These are phyloP conservation scores for Atta colombica DNA, from an alignment of 1,140 invertebrate species.

Conservation along the genomic window DNA sequence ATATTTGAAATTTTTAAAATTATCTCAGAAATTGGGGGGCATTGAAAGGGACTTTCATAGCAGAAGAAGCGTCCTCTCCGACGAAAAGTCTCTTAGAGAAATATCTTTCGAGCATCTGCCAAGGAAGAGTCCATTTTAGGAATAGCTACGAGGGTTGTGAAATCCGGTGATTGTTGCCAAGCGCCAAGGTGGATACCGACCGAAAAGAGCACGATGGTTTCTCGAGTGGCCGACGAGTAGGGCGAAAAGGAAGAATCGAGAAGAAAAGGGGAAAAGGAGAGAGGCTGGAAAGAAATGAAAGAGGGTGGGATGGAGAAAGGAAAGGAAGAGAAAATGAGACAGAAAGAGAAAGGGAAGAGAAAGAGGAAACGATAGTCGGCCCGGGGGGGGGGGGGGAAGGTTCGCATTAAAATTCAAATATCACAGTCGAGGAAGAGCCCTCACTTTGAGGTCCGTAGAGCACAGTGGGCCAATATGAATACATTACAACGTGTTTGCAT, in stretches of 20 bases:
- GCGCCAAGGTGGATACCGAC: slow-evolving; percentile 50
- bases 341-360: not conserved
- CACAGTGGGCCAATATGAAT: slow-evolving; percentile 80
- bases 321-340: not conserved
- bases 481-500: slow-evolving; percentile 81
- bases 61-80: slow-evolving; percentile 15
- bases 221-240: slow-evolving; percentile 48
- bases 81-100: slow-evolving; percentile 41
- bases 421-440: slow-evolving; percentile 70
- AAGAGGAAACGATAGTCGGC: slow-evolving; percentile 28
- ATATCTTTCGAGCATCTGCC: slow-evolving; percentile 35
- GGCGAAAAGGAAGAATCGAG: slow-evolving; percentile 36
- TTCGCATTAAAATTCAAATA: slow-evolving; percentile 82
- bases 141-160: slow-evolving; percentile 51
- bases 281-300: slow-evolving; percentile 13
- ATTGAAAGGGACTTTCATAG: slow-evolving; percentile 23
- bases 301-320: not conserved
- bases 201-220: slow-evolving; percentile 58
- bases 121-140: slow-evolving; percentile 52
- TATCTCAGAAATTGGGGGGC: slow-evolving; percentile 33
- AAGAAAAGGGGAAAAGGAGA: not conserved
- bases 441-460: slow-evolving; percentile 75
- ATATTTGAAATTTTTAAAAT: slow-evolving; percentile 22
- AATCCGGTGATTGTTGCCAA: slow-evolving; percentile 70
- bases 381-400: slow-evolving; percentile 3